Conservation (phyloP, 2,888 invertebrate species). For the Ormyrus labotus region DNA sequence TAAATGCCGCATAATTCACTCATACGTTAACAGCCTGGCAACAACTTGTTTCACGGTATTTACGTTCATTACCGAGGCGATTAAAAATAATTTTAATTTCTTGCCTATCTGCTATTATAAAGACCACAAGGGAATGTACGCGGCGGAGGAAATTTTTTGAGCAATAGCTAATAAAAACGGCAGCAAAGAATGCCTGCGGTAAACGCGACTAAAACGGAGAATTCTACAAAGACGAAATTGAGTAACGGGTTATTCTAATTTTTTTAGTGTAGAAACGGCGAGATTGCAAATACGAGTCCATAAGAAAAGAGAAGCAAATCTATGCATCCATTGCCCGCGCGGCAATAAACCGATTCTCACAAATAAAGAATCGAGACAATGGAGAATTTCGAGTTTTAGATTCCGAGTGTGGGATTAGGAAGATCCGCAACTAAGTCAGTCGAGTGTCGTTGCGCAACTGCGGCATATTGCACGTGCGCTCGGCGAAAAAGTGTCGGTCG, state of each 20-base stretch:
- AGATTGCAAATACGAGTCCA: no score
- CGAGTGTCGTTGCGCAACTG: conserved; percentile 54
- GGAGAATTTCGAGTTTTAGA: conserved; percentile 10
- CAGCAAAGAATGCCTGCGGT: not conserved
- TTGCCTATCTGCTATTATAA: no score
- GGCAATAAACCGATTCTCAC: conserved; percentile 29
- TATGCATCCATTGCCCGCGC: no score
- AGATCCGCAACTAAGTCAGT: conserved; percentile 29
- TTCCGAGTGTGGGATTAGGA: conserved; percentile 37
- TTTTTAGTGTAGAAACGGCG: not conserved
- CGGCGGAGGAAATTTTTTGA: not conserved
- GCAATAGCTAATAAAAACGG: no score
- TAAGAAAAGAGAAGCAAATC: no score
- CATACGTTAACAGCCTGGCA: not conserved
- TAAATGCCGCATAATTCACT: conserved; percentile 21
- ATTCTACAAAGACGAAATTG: not conserved
- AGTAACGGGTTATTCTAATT: conserved; percentile 14
- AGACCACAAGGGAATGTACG: no score
- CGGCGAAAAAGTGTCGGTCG: conserved; percentile 8
- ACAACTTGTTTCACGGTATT: conserved; percentile 4
- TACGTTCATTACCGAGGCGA: not conserved
- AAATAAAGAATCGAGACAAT: conserved; percentile 36
- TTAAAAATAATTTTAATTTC: not conserved
- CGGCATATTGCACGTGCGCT: no score
- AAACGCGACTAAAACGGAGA: not conserved